Evolutionary conservation across 2,888 invertebrate species (phyloP).

Genomic region (Zhengitettix transpicula): DNA sequence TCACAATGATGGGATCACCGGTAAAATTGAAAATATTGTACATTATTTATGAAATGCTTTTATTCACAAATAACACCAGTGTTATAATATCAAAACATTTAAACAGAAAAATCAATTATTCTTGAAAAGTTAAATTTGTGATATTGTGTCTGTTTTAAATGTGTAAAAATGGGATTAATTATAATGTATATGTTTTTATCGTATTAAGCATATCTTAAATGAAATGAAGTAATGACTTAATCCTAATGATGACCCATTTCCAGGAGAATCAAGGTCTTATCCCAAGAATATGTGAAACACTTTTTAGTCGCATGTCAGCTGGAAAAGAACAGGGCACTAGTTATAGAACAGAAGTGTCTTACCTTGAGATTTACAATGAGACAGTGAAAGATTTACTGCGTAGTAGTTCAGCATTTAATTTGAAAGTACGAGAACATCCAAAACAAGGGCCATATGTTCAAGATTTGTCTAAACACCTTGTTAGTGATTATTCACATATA

Average conservation of each 20-base stretch:
- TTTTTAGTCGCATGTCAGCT: constrained; percentile 66
- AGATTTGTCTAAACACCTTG: constrained; percentile 68
- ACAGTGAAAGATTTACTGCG: constrained; percentile 55
- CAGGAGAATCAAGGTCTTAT: constrained; percentile 68
- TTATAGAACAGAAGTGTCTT: constrained; percentile 73
- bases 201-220: too few species aligned
- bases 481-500: constrained; percentile 73
- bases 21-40: constrained; percentile 26
- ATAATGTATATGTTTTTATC: neutral
- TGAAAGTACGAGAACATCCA: constrained; percentile 65
- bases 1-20: constrained; percentile 78
- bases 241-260: constrained; percentile 10
- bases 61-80: too few species aligned
- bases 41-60: too few species aligned
- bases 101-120: neutral
- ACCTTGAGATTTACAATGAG: constrained; percentile 75
- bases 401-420: constrained; percentile 41
- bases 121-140: constrained; percentile 3
- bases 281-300: constrained; percentile 68
- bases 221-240: neutral
- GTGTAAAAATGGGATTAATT: too few species aligned
- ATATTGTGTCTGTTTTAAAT: neutral
- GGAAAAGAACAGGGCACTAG: constrained; percentile 68
- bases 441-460: constrained; percentile 72
- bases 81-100: neutral